A percentile compares a stretch with the other conserved stretches of the same genome.
Evolutionary conservation across 2,113 vertebrate species (phyloP).

Genomic region (Thalassoma bifasciatum): DNA sequence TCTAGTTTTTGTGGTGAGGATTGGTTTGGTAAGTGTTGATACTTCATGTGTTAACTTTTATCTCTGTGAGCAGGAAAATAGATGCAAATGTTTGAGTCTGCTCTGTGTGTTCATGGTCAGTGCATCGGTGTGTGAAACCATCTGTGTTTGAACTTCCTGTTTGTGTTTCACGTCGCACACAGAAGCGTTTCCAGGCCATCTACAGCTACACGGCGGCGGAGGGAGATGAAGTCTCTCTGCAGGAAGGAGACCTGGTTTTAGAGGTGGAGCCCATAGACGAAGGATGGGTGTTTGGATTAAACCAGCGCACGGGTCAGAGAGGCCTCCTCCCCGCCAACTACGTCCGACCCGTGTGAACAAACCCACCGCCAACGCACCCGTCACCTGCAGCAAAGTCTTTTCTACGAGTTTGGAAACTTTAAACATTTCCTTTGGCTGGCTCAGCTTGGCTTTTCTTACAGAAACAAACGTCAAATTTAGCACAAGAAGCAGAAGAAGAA

Average conservation of each 20-base stretch:
- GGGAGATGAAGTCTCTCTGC: constrained; percentile 93
- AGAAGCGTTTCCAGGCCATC: constrained; percentile 92
- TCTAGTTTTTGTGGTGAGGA: too few relatives aligned
- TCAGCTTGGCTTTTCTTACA: not conserved
- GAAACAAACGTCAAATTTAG: not conserved
- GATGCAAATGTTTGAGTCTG: constrained; percentile 25
- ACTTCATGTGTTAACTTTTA: not conserved
- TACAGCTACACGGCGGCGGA: constrained; percentile 93
- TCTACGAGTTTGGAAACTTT: not conserved
- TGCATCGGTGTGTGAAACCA: not conserved
- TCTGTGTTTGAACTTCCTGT: not conserved
- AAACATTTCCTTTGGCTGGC: not conserved
- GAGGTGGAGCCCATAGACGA: constrained; percentile 96
- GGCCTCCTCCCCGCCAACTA: constrained; percentile 97
- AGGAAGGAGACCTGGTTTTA: constrained; percentile 91
- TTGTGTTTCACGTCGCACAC: not conserved
- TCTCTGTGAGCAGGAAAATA: constrained; percentile 5
- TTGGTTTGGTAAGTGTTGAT: too few relatives aligned
- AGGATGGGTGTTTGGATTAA: constrained; percentile 96
- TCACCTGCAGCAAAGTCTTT: not conserved
- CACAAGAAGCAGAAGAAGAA: not conserved
- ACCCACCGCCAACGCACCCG: too few relatives aligned
- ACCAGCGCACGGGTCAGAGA: constrained; percentile 94
- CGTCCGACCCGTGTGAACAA: constrained; percentile 87
- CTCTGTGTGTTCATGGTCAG: not conserved